A percentile compares a stretch with the other conserved stretches of the same genome.
Evolutionary conservation across 1,140 invertebrate species (phyloP).

Genomic region (Meloidogyne floridensis): DNA sequence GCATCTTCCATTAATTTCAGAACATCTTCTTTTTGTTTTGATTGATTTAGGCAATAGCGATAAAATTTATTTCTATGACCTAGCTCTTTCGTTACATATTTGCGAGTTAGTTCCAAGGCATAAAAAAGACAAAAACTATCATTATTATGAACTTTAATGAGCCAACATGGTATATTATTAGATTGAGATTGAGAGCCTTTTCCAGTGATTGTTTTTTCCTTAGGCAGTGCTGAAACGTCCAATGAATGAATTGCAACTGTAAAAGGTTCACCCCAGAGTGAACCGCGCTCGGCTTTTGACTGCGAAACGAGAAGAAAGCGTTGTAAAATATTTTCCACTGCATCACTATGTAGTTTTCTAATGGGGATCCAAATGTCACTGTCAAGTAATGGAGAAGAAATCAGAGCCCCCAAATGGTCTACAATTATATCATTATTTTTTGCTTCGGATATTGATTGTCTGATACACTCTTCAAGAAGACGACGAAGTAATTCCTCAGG

Average conservation of each 20-base stretch:
- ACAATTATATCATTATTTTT: not conserved
- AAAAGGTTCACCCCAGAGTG: not conserved
- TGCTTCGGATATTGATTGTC: not conserved
- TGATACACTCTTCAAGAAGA: not conserved
- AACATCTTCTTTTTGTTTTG: not conserved
- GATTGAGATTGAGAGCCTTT: not conserved
- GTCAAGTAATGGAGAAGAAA: not conserved
- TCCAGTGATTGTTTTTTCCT: too few relatives aligned
- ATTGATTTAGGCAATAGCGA: not conserved
- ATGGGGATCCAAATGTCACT: constrained; percentile 8
- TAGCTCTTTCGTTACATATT: not conserved
- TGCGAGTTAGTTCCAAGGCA: not conserved
- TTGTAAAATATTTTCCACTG: not conserved
- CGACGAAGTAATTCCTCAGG: not conserved
- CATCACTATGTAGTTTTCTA: not conserved
- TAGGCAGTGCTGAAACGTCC: not conserved
- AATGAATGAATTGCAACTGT: not conserved
- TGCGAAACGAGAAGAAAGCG: not conserved
- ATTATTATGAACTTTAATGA: not conserved
- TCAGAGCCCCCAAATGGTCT: not conserved
- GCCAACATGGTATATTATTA: too few relatives aligned
- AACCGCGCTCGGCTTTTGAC: constrained; percentile 10
- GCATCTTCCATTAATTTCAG: not conserved
- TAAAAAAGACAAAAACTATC: constrained; percentile 14
- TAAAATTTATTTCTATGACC: not conserved